Percentiles rank a stretch among this genome's conserved stretches.
phyloP scores from a whole-genome alignment of 1,140 invertebrate species.

The Eulimnadia texana region DNA sequence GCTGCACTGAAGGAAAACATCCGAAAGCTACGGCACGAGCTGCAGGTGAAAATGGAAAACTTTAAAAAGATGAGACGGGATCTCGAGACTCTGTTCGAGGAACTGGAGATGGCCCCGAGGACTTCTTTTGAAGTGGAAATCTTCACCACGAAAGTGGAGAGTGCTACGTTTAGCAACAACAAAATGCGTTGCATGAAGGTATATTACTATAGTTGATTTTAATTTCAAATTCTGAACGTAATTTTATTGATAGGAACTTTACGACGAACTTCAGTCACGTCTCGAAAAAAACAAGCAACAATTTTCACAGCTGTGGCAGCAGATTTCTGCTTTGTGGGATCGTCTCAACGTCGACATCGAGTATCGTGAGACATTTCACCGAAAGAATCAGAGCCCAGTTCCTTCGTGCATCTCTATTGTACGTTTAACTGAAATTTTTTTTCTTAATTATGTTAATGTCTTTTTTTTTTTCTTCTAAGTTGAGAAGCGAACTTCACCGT shows the following conservation, averaged over 20 bases:
- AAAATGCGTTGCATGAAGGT: slow-evolving; percentile 3
- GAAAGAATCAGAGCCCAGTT: slow-evolving; percentile 34
- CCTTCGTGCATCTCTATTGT: slow-evolving; percentile 35
- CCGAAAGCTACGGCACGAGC: not conserved
- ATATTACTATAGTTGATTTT: not conserved
- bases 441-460: not conserved
- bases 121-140: slow-evolving; percentile 6
- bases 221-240: too few relatives aligned
- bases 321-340: slow-evolving; percentile 41
- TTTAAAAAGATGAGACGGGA: not conserved
- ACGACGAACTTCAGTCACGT: not conserved
- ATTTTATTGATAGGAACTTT: not conserved
- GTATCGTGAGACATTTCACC: slow-evolving; percentile 34
- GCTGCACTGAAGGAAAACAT: slow-evolving; percentile 1
- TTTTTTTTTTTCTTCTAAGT: slow-evolving; percentile 23
- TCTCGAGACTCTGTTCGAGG: not conserved
- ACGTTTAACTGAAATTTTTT: slow-evolving; percentile 15
- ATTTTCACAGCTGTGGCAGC: slow-evolving; percentile 28
- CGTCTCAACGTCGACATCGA: slow-evolving; percentile 40
- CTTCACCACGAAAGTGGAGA: not conserved
- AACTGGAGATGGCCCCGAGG: not conserved
- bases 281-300: slow-evolving; percentile 7
- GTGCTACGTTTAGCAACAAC: not conserved
- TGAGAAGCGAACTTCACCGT: slow-evolving; percentile 40
- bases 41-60: not conserved